These are phyloP conservation scores for Tragelaphus strepsiceros DNA, from an alignment of 2,113 vertebrate genomes.

Conservation along the genomic window DNA sequence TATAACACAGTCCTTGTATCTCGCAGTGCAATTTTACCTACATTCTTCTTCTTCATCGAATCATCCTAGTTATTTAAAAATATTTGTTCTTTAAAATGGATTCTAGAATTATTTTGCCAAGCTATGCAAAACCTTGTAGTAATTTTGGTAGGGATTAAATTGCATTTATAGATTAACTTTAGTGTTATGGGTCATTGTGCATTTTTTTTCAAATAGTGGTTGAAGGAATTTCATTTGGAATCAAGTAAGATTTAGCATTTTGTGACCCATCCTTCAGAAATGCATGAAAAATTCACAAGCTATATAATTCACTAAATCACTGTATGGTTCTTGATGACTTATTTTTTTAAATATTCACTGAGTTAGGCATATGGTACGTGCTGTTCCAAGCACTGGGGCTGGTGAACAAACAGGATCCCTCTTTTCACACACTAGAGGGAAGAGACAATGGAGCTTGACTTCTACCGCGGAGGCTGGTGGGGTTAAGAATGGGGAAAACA, in stretches of 20 bases:
- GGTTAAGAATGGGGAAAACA: neutral
- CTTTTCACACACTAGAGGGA: neutral
- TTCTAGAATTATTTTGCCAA: conserved; percentile 38
- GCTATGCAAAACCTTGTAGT: neutral
- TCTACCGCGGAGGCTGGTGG: rapidly evolving
- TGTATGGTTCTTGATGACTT: conserved; percentile 1
- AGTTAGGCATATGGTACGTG: neutral
- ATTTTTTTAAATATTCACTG: conserved; percentile 13
- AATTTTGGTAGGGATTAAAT: conserved; percentile 33
- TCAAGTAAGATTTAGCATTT: neutral
- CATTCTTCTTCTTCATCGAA: conserved; percentile 36
- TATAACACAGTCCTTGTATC: conserved; percentile 48
- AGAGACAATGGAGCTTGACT: neutral
- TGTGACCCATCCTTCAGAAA: conserved; percentile 4
- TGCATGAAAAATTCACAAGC: neutral
- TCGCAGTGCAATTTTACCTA: conserved; percentile 21
- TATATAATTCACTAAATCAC: neutral
- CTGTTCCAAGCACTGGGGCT: neutral
- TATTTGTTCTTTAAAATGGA: conserved; percentile 44
- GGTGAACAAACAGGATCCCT: too few relatives aligned
- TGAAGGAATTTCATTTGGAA: conserved; percentile 20
- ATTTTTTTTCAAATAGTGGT: conserved; percentile 13
- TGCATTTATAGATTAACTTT: conserved; percentile 11
- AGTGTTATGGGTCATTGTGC: neutral
- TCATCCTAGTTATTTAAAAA: conserved; percentile 43